These are phyloP conservation scores for Ochropacha duplaris DNA, from an alignment of 2,888 invertebrate species.

Conservation along the genomic window DNA sequence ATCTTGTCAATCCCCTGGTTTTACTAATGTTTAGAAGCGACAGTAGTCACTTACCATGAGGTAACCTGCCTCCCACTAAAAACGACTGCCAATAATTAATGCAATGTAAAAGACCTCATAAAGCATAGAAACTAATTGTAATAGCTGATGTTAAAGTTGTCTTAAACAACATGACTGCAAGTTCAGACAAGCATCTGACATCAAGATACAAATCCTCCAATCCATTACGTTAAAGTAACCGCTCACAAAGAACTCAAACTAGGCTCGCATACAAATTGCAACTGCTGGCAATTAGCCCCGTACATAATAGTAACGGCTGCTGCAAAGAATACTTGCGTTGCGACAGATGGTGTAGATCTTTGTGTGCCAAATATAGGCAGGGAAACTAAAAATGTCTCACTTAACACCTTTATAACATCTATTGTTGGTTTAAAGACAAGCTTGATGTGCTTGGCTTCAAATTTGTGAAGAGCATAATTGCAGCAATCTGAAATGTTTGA, in stretches of 20 bases:
- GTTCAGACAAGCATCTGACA: background rate
- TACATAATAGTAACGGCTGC: conserved; percentile 27
- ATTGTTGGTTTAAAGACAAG: background rate
- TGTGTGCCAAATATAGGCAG: background rate
- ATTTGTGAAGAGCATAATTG: no score
- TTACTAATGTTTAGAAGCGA: no score
- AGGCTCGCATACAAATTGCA: conserved; percentile 42
- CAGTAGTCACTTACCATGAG: no score
- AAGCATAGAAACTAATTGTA: background rate
- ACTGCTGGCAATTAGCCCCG: conserved; percentile 42
- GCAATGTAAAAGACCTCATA: background rate
- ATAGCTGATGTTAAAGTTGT: background rate
- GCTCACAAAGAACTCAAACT: conserved; percentile 23
- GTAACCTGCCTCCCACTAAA: no score
- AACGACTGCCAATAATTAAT: background rate
- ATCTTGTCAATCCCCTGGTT: no score
- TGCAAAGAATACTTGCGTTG: background rate
- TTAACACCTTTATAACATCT: background rate
- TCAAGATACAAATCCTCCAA: conserved; percentile 24
- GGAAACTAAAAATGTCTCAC: background rate
- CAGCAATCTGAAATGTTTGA: no score
- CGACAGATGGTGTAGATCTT: background rate
- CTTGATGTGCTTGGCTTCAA: background rate
- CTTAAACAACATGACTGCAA: background rate
- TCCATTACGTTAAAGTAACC: conserved; percentile 31